These are phyloP conservation scores for Linnaemya vulpina DNA, from an alignment of 2,888 invertebrate genomes.

Conservation along the genomic window DNA sequence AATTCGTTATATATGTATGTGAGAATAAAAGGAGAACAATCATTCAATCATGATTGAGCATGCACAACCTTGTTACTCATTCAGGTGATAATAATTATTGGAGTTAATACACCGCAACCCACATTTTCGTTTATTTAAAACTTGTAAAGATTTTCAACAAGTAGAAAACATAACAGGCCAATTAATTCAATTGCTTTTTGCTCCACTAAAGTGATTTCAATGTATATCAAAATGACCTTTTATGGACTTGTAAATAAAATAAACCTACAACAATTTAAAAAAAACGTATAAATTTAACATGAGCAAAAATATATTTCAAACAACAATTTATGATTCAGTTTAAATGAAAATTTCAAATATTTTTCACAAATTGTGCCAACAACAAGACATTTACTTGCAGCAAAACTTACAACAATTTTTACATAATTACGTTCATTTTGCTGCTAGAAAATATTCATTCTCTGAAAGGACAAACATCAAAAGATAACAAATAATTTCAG, in stretches of 20 bases:
- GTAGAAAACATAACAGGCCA: neutral
- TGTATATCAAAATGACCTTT: neutral
- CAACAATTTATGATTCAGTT: neutral
- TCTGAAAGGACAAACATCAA: neutral
- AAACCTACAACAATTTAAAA: neutral
- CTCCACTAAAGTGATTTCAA: neutral
- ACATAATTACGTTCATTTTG: neutral
- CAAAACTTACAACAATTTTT: neutral
- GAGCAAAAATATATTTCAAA: neutral
- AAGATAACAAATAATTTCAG: constrained; percentile 27
- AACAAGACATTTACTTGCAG: neutral
- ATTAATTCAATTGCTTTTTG: neutral
- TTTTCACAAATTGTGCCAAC: neutral
- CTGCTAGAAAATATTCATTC: neutral
- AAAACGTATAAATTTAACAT: neutral
- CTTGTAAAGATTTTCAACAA: neutral
- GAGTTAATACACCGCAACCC: too few relatives aligned
- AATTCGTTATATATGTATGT: too few relatives aligned
- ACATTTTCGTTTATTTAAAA: too few relatives aligned
- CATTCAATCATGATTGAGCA: too few relatives aligned
- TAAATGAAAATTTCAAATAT: neutral
- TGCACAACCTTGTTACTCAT: too few relatives aligned
- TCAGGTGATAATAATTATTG: too few relatives aligned
- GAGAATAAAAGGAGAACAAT: too few relatives aligned
- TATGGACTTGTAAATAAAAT: neutral